Evolutionary conservation across 2,113 vertebrate genomes (phyloP).

Genomic region (Podilymbus podiceps): DNA sequence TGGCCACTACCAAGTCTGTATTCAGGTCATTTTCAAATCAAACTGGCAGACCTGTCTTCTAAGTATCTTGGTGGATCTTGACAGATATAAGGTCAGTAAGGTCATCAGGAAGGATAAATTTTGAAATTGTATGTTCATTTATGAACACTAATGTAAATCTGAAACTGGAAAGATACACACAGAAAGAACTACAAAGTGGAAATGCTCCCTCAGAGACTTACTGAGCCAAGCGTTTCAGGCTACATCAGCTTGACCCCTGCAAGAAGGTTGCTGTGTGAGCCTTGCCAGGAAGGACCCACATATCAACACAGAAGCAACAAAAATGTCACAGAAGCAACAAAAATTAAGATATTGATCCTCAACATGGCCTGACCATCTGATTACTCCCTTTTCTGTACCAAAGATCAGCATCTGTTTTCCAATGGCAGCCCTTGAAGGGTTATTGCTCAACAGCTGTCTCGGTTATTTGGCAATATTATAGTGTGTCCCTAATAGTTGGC

Average conservation of each 20-base stretch:
- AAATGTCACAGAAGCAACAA: background rate
- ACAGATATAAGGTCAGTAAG: background rate
- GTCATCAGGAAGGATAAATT: background rate
- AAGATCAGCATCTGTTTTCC: background rate
- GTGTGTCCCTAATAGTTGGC: background rate
- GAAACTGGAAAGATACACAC: background rate
- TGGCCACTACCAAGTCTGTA: background rate
- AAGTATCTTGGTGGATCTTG: background rate
- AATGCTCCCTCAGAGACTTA: background rate
- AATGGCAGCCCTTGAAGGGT: background rate
- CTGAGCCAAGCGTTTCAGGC: background rate
- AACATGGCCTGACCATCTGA: background rate
- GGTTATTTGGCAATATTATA: background rate
- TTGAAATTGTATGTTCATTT: background rate
- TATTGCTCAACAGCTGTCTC: background rate
- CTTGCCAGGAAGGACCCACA: background rate
- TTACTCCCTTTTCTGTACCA: background rate
- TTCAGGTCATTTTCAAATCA: background rate
- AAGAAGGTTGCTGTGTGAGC: background rate
- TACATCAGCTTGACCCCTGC: background rate
- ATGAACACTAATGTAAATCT: background rate
- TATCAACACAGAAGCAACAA: background rate
- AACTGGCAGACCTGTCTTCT: background rate
- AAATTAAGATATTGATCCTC: background rate
- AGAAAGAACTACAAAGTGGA: background rate